Base-by-base conservation (phyloP, 2,113 vertebrate species). In the Eubucco bourcierii region DNA sequence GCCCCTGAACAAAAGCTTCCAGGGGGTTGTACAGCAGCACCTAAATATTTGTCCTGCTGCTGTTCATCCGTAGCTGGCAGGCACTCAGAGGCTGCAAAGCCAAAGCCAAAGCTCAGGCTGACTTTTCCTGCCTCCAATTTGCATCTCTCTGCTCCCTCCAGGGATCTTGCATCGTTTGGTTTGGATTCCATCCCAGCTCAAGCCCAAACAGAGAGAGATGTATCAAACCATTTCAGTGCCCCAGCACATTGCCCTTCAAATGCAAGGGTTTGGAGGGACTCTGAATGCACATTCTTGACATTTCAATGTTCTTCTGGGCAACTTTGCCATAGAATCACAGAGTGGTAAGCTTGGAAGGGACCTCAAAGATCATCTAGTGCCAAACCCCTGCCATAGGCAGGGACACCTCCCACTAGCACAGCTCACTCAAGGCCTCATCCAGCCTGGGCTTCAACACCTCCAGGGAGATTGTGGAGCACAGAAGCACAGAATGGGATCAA, bases 11-110 rank as follows among this genome's bases (percentile, higher is more conserved):
- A 82, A 78, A 91, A 84, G 74, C 81, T 88, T 94, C 87, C 90
- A 90, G 58, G 89, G 89, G 77, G 74, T 82, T 21, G n/a, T 52
- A 91, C 79, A 88, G 91, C 68, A 90, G 90, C 63, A 80, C 90
- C 85, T 93, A 94, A 96, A 88, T 85, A 91, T 94, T 95, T 94
- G 84, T 89, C 84, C 89, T 93, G 53, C 87, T 80, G 86, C 84
- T 80, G 70, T 94, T 85, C 79, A 90, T 86, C 80, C 73, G 29
- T 5, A 44, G 66, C 84, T 96, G 90, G 92, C 90, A 94, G 67
- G 50, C 56, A 81, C 75, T 93, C 92, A 95, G 82, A 82, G 41
- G 56, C 83, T 84, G 80, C 59, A 93, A 73, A 92, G 83, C 67
- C 79, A 92, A 92, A 94, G 94, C 89, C 90, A 93, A 96, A 94